A percentile compares a stretch with the other conserved stretches of the same genome.
Conservation (phyloP, 2,113 vertebrate species). For the Hoplias malabaricus region DNA sequence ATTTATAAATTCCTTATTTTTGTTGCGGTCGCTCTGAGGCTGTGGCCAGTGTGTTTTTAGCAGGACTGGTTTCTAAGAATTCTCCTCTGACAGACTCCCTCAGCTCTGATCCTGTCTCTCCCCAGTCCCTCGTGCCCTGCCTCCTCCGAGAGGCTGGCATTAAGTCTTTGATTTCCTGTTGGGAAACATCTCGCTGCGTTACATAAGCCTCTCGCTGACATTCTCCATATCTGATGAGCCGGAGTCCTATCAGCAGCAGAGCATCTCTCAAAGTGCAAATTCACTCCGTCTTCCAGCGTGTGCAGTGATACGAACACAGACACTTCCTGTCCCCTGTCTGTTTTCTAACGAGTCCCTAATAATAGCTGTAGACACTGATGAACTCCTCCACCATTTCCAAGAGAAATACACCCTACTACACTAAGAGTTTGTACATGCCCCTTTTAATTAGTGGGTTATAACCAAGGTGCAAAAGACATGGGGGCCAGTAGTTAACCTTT, state of each 20-base stretch:
- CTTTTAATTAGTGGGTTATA: too few relatives aligned
- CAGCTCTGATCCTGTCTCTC: constrained; percentile 27
- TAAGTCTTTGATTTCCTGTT: constrained; percentile 50
- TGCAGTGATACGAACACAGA: background rate
- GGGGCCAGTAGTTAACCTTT: too few relatives aligned
- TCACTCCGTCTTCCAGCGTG: constrained; percentile 36
- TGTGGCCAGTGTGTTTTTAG: background rate
- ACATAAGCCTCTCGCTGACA: constrained; percentile 38
- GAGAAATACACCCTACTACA: too few relatives aligned
- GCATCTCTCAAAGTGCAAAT: constrained; percentile 30
- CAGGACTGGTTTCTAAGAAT: background rate
- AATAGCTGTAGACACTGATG: constrained; percentile 6
- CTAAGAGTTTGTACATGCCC: too few relatives aligned
- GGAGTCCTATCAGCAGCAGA: constrained; percentile 30
- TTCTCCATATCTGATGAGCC: constrained; percentile 42
- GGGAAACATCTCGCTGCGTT: constrained; percentile 39
- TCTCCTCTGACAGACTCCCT: background rate
- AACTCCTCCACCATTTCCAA: constrained; percentile 1
- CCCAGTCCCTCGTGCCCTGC: constrained; percentile 18
- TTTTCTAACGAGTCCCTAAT: background rate
- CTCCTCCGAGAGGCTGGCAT: constrained; percentile 25
- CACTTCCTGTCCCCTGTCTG: background rate
- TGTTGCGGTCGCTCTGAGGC: too few relatives aligned
- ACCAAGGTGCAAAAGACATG: too few relatives aligned
- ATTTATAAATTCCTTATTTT: background rate